A percentile compares a stretch with the other conserved stretches of the same genome.
phyloP scores from a whole-genome alignment of 2,888 invertebrate species.

The Megaustenia siamemsis region DNA sequence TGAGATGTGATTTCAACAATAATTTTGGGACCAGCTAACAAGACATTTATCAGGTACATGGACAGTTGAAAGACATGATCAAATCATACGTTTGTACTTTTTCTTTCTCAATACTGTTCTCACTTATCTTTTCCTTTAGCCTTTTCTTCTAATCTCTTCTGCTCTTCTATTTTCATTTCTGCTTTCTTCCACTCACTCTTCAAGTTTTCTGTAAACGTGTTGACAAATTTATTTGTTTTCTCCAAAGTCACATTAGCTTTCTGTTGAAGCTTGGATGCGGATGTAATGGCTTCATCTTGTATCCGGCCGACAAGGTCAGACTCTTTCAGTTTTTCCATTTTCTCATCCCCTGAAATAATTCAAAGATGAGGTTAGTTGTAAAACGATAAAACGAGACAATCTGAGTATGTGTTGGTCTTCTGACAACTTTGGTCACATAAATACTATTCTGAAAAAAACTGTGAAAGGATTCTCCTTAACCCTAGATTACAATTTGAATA shows the following conservation, averaged over 20 bases:
- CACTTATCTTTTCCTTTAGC: slow-evolving; percentile 14
- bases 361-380: no score
- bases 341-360: slow-evolving; percentile 55
- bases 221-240: slow-evolving; percentile 44
- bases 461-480: no score
- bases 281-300: slow-evolving; percentile 46
- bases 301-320: slow-evolving; percentile 50
- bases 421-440: no score
- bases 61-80: no score
- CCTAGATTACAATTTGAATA: no score
- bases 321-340: slow-evolving; percentile 56
- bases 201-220: slow-evolving; percentile 46
- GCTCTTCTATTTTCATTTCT: slow-evolving; percentile 54
- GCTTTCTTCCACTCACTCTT: slow-evolving; percentile 54
- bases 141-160: slow-evolving; percentile 51
- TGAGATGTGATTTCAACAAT: background rate
- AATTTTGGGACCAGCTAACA: no score
- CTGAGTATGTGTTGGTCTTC: no score
- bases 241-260: background rate
- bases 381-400: no score
- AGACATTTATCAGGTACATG: no score
- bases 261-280: slow-evolving; percentile 40
- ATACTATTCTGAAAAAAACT: no score
- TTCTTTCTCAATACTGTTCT: no score
- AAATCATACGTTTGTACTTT: no score